Conservation (phyloP, 2,888 invertebrate genomes). For the Eugnorisma glareosa region DNA sequence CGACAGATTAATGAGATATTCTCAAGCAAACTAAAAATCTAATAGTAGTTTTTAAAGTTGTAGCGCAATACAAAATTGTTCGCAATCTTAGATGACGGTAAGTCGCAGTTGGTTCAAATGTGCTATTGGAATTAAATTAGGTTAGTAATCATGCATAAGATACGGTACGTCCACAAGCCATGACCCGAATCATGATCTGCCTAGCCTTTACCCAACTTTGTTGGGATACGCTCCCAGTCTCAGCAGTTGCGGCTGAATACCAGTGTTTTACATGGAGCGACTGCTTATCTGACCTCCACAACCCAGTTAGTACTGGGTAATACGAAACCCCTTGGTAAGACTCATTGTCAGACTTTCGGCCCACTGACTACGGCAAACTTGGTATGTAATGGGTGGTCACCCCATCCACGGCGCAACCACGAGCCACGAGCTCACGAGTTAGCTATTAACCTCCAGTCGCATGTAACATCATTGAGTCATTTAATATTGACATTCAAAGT, state of each 20-base stretch:
- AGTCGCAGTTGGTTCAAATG: not conserved
- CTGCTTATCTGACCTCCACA: too few relatives aligned
- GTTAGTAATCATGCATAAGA: too few relatives aligned
- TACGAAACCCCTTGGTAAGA: too few relatives aligned
- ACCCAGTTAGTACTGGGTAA: too few relatives aligned
- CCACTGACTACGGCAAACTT: too few relatives aligned
- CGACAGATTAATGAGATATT: not conserved
- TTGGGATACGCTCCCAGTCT: not conserved
- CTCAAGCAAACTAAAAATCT: not conserved
- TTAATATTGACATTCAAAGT: conserved; percentile 62
- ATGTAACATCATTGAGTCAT: conserved; percentile 61
- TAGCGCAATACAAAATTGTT: not conserved
- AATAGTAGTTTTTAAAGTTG: not conserved
- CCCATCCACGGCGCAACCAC: too few relatives aligned
- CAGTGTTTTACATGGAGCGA: too few relatives aligned
- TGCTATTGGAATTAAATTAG: not conserved
- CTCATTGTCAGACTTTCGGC: too few relatives aligned
- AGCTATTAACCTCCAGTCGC: conserved; percentile 22
- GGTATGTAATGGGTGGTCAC: too few relatives aligned
- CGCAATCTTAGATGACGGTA: not conserved
- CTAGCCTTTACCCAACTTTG: not conserved
- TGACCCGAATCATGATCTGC: not conserved
- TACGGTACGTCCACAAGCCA: too few relatives aligned
- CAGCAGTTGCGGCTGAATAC: too few relatives aligned
- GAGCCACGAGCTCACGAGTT: not conserved